Conservation (phyloP, 2,797 vertebrate species). For the Pelodytes ibericus region DNA sequence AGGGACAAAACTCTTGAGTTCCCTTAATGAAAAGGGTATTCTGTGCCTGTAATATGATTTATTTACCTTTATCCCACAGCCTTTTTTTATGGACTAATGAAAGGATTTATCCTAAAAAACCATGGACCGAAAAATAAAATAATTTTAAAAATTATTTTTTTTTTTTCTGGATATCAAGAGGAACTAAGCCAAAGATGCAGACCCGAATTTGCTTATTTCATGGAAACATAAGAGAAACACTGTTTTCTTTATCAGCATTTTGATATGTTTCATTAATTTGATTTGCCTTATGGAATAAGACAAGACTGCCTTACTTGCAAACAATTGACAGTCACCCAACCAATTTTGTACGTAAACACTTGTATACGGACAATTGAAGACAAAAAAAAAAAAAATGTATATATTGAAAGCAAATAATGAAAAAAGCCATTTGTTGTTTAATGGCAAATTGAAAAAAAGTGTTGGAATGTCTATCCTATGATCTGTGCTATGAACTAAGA, state of each 20-base stretch:
- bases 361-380: conserved; percentile 22
- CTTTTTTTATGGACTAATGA: conserved; percentile 59
- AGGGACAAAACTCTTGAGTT: conserved; percentile 59
- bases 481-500: conserved; percentile 26
- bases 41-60: conserved; percentile 60
- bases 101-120: conserved; percentile 55
- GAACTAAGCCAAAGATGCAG: conserved; percentile 69
- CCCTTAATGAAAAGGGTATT: conserved; percentile 57
- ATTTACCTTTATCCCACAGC: conserved; percentile 52
- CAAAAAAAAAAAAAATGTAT: conserved; percentile 10
- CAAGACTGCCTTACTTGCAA: conserved; percentile 50
- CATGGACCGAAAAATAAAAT: conserved; percentile 55
- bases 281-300: conserved; percentile 52
- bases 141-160: conserved; percentile 19
- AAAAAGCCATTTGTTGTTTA: conserved; percentile 12
- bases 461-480: conserved; percentile 9
- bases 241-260: conserved; percentile 34
- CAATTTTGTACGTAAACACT: conserved; percentile 36
- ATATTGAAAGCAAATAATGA: conserved; percentile 34
- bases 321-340: conserved; percentile 40
- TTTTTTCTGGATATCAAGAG: conserved; percentile 58
- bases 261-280: conserved; percentile 39
- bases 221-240: conserved; percentile 30
- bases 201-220: conserved; percentile 44
- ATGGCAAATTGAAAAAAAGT: conserved; percentile 28